These are phyloP conservation scores for Lasiurus cinereus DNA, from an alignment of 2,113 vertebrate genomes.

Conservation along the genomic window DNA sequence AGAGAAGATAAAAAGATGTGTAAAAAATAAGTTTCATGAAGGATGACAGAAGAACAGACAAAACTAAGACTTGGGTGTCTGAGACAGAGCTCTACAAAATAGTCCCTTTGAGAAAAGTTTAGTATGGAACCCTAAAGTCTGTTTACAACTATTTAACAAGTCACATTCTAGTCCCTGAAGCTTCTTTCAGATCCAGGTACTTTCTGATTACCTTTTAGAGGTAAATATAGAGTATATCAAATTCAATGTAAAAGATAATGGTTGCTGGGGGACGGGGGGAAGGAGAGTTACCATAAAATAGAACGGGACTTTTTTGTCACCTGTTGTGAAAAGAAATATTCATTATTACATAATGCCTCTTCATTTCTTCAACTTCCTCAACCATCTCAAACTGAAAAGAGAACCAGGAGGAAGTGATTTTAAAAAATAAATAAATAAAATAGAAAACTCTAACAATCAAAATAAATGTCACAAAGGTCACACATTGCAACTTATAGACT, in stretches of 20 bases:
- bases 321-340: slow-evolving; percentile 41
- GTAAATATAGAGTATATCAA: neutral
- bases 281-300: neutral
- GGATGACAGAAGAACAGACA: neutral
- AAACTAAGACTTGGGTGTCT: neutral
- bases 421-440: neutral
- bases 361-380: slow-evolving; percentile 65
- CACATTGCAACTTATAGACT: neutral
- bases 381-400: slow-evolving; percentile 35
- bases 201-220: neutral
- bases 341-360: slow-evolving; percentile 64
- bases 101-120: accelerated
- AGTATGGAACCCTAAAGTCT: accelerated
- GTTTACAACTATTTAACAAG: neutral
- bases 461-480: slow-evolving; percentile 67
- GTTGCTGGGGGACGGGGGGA: neutral
- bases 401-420: slow-evolving; percentile 63
- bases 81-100: neutral
- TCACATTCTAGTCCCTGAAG: neutral
- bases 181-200: neutral
- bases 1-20: neutral
- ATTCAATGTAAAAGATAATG: neutral
- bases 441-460: slow-evolving; percentile 54
- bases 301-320: neutral
- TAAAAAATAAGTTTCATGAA: neutral